phyloP scores from a whole-genome alignment of 1,140 invertebrate genomes.

The Drosophila malerkotliana region DNA sequence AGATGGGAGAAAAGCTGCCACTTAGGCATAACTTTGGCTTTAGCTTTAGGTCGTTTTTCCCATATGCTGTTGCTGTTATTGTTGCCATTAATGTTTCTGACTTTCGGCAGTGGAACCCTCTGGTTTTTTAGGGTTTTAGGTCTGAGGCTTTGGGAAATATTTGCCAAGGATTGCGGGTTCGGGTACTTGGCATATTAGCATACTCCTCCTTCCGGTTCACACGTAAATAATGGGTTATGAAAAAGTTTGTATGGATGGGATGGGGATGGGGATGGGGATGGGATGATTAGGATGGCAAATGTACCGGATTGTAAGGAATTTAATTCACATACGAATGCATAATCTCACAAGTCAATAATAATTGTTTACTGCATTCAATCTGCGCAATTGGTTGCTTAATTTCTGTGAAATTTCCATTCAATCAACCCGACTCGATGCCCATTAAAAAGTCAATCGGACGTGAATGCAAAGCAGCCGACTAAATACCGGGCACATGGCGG shows the following conservation, averaged over 20 bases:
- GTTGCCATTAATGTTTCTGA: slow-evolving; percentile 66
- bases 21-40: slow-evolving; percentile 65
- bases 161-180: slow-evolving; percentile 39
- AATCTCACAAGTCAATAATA: slow-evolving; percentile 10
- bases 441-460: slow-evolving; percentile 72
- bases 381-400: slow-evolving; percentile 50
- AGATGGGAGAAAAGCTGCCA: slow-evolving; percentile 33
- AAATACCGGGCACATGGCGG: slow-evolving; percentile 11
- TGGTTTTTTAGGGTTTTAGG: slow-evolving; percentile 9
- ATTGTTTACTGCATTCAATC: slow-evolving; percentile 26
- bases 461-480: slow-evolving; percentile 30
- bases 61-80: slow-evolving; percentile 42
- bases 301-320: not conserved
- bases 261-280: too few relatives aligned
- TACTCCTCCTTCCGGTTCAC: slow-evolving; percentile 9
- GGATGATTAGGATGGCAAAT: slow-evolving; percentile 25
- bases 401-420: slow-evolving; percentile 62
- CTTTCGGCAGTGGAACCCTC: slow-evolving; percentile 16
- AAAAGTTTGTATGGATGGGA: slow-evolving; percentile 4
- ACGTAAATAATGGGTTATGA: slow-evolving; percentile 17
- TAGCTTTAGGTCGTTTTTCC: slow-evolving; percentile 41
- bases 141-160: slow-evolving; percentile 39
- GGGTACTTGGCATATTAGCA: slow-evolving; percentile 45
- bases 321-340: slow-evolving; percentile 1
- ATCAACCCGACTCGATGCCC: slow-evolving; percentile 42